Evolutionary conservation across 2,888 invertebrate genomes (phyloP).

Genomic region (Agrotis puta): DNA sequence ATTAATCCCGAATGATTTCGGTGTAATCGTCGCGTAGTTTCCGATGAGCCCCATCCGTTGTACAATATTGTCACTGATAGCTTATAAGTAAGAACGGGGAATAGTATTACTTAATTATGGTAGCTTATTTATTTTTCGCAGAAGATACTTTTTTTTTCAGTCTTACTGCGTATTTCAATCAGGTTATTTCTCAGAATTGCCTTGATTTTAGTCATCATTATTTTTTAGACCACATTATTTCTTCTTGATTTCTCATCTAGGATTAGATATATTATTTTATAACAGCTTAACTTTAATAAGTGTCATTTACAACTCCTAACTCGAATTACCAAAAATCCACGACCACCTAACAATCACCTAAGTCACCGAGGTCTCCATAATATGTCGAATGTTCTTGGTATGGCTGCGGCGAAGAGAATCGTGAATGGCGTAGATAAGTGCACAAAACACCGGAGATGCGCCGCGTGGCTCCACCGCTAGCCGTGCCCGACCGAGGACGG

Average conservation of each 20-base stretch:
- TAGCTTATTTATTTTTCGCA: constrained; percentile 5
- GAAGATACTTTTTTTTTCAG: neutral
- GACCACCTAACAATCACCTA: constrained; percentile 35
- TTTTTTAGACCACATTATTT: too few relatives aligned
- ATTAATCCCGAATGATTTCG: constrained; percentile 86
- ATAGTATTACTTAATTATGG: constrained; percentile 33
- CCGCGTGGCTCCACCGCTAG: constrained; percentile 68
- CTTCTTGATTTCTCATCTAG: too few relatives aligned
- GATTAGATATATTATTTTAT: neutral
- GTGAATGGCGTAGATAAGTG: constrained; percentile 89
- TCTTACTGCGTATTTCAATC: too few relatives aligned
- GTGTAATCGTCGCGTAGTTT: constrained; percentile 84
- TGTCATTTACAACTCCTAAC: neutral
- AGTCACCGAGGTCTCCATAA: constrained; percentile 68
- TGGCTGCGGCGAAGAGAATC: constrained; percentile 82
- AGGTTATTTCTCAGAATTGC: neutral
- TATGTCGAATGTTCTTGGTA: constrained; percentile 67
- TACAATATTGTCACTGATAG: constrained; percentile 53
- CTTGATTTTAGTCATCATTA: too few relatives aligned
- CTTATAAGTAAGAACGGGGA: constrained; percentile 19
- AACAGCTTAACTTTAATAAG: neutral
- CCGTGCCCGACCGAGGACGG: constrained; percentile 75
- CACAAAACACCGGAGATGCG: constrained; percentile 89
- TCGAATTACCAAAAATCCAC: constrained; percentile 12
- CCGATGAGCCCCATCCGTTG: constrained; percentile 82